Evolutionary conservation across 2,797 vertebrate species (phyloP).

Genomic region (Triplophysa bombifrons): DNA sequence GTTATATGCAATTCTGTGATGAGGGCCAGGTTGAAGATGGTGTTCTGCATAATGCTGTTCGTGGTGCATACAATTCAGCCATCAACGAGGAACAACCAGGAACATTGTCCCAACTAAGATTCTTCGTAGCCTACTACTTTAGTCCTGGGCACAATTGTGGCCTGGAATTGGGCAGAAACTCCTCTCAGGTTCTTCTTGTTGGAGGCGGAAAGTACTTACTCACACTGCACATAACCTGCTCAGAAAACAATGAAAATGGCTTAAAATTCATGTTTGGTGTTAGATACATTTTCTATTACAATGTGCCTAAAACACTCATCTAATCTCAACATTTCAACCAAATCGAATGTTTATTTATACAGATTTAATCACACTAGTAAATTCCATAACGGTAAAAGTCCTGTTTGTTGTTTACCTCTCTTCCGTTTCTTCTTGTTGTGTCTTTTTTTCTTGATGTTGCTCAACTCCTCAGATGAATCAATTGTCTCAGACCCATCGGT

Average conservation of each 20-base stretch:
- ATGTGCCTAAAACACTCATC: neutral
- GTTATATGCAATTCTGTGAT: slow-evolving; percentile 77
- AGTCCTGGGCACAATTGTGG: neutral
- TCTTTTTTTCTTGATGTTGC: slow-evolving; percentile 68
- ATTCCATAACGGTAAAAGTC: neutral
- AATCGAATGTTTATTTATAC: no score
- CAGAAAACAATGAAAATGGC: neutral
- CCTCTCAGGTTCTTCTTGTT: slow-evolving; percentile 78
- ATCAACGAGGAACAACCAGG: neutral
- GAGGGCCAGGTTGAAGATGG: slow-evolving; percentile 75
- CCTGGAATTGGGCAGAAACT: slow-evolving; percentile 29
- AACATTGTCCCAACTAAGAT: neutral
- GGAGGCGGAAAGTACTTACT: slow-evolving; percentile 73
- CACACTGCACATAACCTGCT: slow-evolving; percentile 29
- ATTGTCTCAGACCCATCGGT: slow-evolving; percentile 68
- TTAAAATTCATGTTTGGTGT: neutral
- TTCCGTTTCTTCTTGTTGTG: slow-evolving; percentile 75
- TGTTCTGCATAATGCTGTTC: slow-evolving; percentile 75
- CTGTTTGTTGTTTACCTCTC: slow-evolving; percentile 64
- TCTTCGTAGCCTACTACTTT: neutral
- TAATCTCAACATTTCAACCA: no score
- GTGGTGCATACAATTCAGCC: slow-evolving; percentile 66
- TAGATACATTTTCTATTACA: neutral
- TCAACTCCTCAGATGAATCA: slow-evolving; percentile 64
- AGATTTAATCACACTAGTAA: no score